These are phyloP conservation scores for Kobus ellipsiprymnus DNA, from an alignment of 2,113 vertebrate species.

Conservation along the genomic window DNA sequence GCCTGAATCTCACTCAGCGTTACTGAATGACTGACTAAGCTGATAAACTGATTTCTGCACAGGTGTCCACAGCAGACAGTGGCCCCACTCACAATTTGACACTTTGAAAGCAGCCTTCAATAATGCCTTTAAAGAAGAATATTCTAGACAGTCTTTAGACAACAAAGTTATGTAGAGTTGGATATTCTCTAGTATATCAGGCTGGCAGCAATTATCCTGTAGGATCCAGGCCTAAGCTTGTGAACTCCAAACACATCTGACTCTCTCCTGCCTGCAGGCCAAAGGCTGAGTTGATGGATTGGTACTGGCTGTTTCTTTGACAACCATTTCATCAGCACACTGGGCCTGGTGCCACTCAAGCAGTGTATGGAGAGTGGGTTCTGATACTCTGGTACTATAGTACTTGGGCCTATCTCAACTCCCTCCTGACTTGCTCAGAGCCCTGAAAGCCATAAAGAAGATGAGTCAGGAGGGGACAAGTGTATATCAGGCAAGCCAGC, in stretches of 20 bases:
- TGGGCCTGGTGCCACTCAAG: background rate
- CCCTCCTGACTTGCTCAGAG: background rate
- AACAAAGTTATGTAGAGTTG: background rate
- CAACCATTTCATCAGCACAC: background rate
- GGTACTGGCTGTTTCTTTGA: background rate
- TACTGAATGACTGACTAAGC: background rate
- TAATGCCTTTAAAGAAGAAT: background rate
- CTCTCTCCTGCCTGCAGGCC: background rate
- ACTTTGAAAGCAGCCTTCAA: background rate
- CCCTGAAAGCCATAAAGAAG: background rate
- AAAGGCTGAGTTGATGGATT: background rate
- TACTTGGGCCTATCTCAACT: background rate
- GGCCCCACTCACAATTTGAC: background rate
- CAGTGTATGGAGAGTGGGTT: background rate
- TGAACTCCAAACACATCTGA: background rate
- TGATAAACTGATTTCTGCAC: background rate
- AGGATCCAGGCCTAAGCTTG: background rate
- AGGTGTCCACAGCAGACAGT: background rate
- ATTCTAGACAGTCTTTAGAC: background rate
- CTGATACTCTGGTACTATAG: background rate
- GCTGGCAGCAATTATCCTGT: background rate
- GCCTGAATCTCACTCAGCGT: background rate
- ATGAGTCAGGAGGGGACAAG: background rate
- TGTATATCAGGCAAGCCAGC: background rate
- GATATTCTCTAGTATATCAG: background rate